Base-by-base conservation (phyloP, 2,888 invertebrate species). In the Oxyteleia sp. region DNA sequence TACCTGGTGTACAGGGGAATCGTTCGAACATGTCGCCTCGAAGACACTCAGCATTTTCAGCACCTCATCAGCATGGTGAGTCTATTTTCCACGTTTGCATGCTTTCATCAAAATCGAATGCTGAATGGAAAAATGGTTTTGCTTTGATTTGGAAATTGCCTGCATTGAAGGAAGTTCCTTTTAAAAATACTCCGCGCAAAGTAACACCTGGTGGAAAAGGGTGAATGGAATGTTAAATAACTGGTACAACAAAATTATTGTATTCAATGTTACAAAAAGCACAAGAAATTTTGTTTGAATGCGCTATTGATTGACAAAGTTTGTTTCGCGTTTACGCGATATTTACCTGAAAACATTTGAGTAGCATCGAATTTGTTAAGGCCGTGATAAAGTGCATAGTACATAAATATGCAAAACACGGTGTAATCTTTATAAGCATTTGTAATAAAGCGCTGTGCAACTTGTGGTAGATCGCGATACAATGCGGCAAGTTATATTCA, bases 11-110 rank as follows among this genome's bases (percentile, higher is more conserved):
- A 85, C 91, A 94, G 29, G 91, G 90, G 82, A 92, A 91, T 88
- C 92, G 93, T 88, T 89, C 93, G 80, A 90, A 92, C 81, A 91
- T 93, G 92, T 93, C 93, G 85, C 93, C 93, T 74, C 89, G 93
- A 79, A 89, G 92, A 87, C 94, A 93, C 88, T 92, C 93, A 47
- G 92, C 93, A 81, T 93, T 93, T 84, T 93, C 94, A 80, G 93
- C 95, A 20, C 95, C 96, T 88, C 95, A 94, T 87, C 95, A 95
- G 89, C 95, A 95, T 93, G 95, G 95, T 95, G 92, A 94, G 92
- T 90, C 64, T 32, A 2, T 29, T 45, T 41, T 43, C 15, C 4
- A 15, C 18, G 11, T 32, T 26, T 35, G 61, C 41, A 51, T 49
- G 32, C 2, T 11, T 13, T 18, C 15, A 26, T 18, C 16, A 29